Evolutionary conservation across 2,113 vertebrate genomes (phyloP).

Genomic region (Phyllostomus hastatus): DNA sequence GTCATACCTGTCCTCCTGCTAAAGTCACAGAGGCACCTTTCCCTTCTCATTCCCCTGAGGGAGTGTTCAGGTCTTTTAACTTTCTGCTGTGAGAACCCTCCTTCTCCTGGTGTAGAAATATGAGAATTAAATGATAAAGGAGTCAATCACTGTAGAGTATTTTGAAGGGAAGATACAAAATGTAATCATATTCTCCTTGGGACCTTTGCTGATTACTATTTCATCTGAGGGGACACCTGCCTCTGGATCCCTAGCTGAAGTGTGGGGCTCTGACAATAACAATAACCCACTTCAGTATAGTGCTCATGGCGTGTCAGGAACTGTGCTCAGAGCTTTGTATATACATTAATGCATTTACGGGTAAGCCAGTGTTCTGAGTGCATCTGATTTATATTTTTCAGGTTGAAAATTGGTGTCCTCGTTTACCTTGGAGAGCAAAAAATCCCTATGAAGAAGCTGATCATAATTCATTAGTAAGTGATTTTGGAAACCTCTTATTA

Average conservation of each 20-base stretch:
- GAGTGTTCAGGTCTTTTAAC: background rate
- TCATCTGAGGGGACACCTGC: background rate
- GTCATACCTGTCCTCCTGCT: background rate
- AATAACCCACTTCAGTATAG: background rate
- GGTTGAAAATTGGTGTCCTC: constrained; percentile 99
- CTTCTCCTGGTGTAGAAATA: background rate
- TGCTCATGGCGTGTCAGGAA: background rate
- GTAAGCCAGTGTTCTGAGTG: background rate
- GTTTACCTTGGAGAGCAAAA: constrained; percentile 94
- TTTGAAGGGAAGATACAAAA: background rate
- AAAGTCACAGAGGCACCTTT: background rate
- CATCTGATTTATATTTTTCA: constrained; percentile 72
- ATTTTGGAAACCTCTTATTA: background rate
- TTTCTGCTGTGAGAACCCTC: background rate
- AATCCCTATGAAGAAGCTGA: constrained; percentile 90
- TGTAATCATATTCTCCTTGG: background rate
- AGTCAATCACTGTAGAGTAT: background rate
- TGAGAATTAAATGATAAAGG: background rate
- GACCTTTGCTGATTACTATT: background rate
- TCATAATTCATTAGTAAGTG: constrained; percentile 88
- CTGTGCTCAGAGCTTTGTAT: background rate
- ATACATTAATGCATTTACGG: background rate
- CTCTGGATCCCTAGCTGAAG: background rate
- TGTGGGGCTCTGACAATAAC: background rate
- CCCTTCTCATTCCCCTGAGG: background rate